Evolutionary conservation across 2,888 invertebrate species (phyloP).

Genomic region (Ceriagrion tenellum): DNA sequence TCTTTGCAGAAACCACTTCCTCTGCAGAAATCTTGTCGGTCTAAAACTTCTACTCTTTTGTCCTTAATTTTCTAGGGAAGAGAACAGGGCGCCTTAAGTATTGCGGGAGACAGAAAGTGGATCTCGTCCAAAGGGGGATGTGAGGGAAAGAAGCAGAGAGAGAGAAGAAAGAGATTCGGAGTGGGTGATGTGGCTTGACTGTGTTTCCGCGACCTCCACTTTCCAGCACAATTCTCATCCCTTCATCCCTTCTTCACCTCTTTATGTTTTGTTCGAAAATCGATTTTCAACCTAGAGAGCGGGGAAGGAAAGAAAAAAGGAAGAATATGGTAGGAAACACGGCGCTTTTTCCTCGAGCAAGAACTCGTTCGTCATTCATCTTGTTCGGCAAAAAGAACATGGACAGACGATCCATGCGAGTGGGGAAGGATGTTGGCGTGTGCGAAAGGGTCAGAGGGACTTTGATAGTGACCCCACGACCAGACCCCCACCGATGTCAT

Average conservation of each 20-base stretch:
- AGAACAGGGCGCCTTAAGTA: no score
- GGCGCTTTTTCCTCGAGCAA: not conserved
- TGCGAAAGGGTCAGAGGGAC: no score
- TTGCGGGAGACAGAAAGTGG: not conserved
- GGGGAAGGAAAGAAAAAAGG: not conserved
- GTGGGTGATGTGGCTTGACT: not conserved
- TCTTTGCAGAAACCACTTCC: no score
- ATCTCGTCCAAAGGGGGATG: not conserved
- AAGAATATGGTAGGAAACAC: not conserved
- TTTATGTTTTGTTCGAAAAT: not conserved
- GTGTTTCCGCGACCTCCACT: not conserved
- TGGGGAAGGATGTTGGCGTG: not conserved
- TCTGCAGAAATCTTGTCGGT: no score
- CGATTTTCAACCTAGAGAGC: not conserved
- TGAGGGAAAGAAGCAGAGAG: no score
- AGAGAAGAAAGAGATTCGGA: no score
- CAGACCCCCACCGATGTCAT: not conserved
- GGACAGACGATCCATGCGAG: not conserved
- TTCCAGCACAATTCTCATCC: no score
- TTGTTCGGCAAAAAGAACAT: slow-evolving; percentile 22
- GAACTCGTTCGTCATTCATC: slow-evolving; percentile 20
- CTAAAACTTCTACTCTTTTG: no score
- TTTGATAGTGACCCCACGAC: not conserved
- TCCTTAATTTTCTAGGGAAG: no score
- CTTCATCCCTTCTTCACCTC: not conserved